Conservation (phyloP, 2,113 vertebrate genomes). For the Ophthalmolycus amberensis region DNA sequence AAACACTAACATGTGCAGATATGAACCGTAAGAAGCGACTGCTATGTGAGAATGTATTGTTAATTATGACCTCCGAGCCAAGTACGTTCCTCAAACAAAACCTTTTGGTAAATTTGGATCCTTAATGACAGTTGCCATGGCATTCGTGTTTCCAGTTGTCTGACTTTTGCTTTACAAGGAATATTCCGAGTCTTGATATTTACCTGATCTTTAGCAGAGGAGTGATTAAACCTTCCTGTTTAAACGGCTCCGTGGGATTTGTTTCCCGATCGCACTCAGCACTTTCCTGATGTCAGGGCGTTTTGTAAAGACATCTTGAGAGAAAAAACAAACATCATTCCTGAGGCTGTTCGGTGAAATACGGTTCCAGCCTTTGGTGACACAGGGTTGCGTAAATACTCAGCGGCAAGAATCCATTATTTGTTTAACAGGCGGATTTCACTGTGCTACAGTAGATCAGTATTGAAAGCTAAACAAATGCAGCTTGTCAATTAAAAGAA, state of each 20-base stretch:
- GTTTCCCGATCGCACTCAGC: slow-evolving; percentile 39
- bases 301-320: slow-evolving; percentile 34
- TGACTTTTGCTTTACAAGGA: slow-evolving; percentile 24
- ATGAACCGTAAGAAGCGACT: slow-evolving; percentile 4
- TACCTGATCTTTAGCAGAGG: slow-evolving; percentile 32
- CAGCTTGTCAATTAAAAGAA: not conserved
- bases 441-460: not conserved
- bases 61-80: not conserved
- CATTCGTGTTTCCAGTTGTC: slow-evolving; percentile 34
- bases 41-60: not conserved
- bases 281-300: slow-evolving; percentile 22
- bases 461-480: not conserved
- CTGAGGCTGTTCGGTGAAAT: slow-evolving; percentile 29
- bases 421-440: slow-evolving; percentile 7
- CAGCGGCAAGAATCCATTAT: slow-evolving; percentile 31
- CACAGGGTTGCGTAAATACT: slow-evolving; percentile 17
- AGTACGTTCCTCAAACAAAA: slow-evolving; percentile 25
- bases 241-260: slow-evolving; percentile 38
- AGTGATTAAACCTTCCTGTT: slow-evolving; percentile 37
- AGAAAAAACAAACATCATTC: slow-evolving; percentile 27
- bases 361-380: slow-evolving; percentile 21
- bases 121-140: slow-evolving; percentile 39
- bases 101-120: slow-evolving; percentile 28
- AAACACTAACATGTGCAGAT: slow-evolving; percentile 2
- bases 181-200: slow-evolving; percentile 50